Conservation (phyloP, 2,888 invertebrate species). For the Teleiodes luculella region DNA sequence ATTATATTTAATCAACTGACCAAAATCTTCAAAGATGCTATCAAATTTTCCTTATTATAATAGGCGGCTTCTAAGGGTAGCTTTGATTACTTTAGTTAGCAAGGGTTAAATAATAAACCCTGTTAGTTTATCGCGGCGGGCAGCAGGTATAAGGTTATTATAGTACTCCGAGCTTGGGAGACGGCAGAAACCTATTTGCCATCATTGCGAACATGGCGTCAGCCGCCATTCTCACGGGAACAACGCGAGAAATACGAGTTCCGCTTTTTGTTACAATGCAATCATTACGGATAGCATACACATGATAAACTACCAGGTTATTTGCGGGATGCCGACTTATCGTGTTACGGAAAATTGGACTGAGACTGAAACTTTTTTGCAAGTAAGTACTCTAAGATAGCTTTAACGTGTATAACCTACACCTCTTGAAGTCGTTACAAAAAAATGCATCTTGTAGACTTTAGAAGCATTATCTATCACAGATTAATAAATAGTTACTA, state of each 20-base stretch:
- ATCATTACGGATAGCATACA: slow-evolving; percentile 8
- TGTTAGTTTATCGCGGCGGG: not conserved
- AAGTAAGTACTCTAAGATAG: no score
- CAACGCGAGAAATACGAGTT: slow-evolving; percentile 28
- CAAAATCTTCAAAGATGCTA: not conserved
- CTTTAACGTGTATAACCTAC: no score
- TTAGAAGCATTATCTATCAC: no score
- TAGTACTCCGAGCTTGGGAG: not conserved
- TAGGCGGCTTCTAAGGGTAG: not conserved
- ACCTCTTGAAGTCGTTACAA: no score
- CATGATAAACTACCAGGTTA: not conserved
- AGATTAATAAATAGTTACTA: no score
- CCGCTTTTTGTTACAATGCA: slow-evolving; percentile 20
- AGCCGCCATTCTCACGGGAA: slow-evolving; percentile 37
- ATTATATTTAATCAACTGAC: not conserved
- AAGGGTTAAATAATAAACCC: slow-evolving; percentile 5
- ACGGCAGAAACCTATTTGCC: slow-evolving; percentile 40
- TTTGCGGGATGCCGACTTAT: not conserved
- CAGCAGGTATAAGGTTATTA: not conserved
- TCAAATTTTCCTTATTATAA: not conserved
- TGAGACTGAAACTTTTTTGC: no score
- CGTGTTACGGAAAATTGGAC: not conserved
- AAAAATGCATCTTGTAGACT: no score
- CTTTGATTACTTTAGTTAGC: slow-evolving; percentile 3
- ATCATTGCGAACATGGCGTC: slow-evolving; percentile 32